Evolutionary conservation across 2,888 invertebrate genomes (phyloP), one percentile per base, ranked within the genome.

Genomic region (Caenorhabditis sp.): DNA sequence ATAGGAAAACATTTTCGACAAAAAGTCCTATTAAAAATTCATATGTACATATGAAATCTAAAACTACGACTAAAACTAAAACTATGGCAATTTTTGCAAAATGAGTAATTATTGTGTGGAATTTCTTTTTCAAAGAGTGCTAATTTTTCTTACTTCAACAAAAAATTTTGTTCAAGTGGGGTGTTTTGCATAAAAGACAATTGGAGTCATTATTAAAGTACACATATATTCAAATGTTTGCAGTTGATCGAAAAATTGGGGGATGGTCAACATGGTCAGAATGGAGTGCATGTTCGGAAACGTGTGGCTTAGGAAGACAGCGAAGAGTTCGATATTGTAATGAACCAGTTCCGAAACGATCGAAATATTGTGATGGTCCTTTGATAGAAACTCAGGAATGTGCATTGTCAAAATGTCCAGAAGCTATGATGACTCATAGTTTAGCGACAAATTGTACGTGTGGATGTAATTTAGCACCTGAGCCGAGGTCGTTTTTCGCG

Each of bases 181-280:
- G 65, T 70, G 70, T 70, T 70, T 70, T 70, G 70, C 70, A 66
- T 70, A 62, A 65, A 61, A 49, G 49, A 49, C 17, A 49, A 70
- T 65, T 70, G 58, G 66, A 58, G 58, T 70, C 69, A 65, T 69
- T 62, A 66, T 54, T 62, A 70, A 24, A 62, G 62, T 58, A 17
- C 8, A 19, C 31, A 36, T 31, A 43, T 6, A 43, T 8, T 8
- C 4, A 23, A 21, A 23, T 19, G 19, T 51, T 78, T 83, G 62
- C 71, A 84, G 84, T 84, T 31, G 70, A 79, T 63, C 70, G 80
- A 58, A 69, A 82, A 57, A 72, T 79, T 57, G 84, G 84, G 23
- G 80, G 77, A 50, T 84, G 83, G 83, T 74, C 81, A 50, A 58
- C 66, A 36, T 84, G 83, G 83, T 63, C 67, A 27, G 69, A 74